These are phyloP conservation scores for Neuroterus valhalla DNA, from an alignment of 1,140 invertebrate genomes.

Conservation along the genomic window DNA sequence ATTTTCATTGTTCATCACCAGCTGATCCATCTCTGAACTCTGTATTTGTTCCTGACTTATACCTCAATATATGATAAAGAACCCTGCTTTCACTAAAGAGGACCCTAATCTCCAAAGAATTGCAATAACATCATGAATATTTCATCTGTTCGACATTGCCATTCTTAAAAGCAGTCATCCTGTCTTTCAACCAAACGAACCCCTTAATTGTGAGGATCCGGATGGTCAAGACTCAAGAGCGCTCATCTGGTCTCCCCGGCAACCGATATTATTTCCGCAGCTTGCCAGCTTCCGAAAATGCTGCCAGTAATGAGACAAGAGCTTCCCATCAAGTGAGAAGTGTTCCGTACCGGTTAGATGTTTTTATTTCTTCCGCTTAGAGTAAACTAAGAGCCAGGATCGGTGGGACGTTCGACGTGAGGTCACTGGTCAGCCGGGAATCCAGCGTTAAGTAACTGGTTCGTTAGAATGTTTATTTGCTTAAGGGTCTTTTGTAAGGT, in stretches of 20 bases:
- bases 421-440: slow-evolving; percentile 56
- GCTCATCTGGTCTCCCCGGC: slow-evolving; percentile 22
- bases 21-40: too few species aligned
- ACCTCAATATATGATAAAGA: not conserved
- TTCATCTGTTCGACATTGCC: slow-evolving; percentile 42
- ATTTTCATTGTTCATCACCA: too few species aligned
- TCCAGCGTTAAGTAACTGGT: slow-evolving; percentile 73
- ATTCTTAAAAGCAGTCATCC: not conserved
- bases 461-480: slow-evolving; percentile 75
- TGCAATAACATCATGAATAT: slow-evolving; percentile 65
- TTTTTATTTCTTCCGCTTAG: slow-evolving; percentile 59
- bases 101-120: slow-evolving; percentile 37
- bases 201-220: slow-evolving; percentile 34
- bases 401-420: slow-evolving; percentile 46
- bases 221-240: slow-evolving; percentile 13
- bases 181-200: not conserved
- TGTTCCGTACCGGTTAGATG: slow-evolving; percentile 54
- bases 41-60: not conserved
- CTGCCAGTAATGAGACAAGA: slow-evolving; percentile 55
- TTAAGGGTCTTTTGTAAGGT: slow-evolving; percentile 67
- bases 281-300: slow-evolving; percentile 57
- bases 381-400: slow-evolving; percentile 45
- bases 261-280: slow-evolving; percentile 64
- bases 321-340: slow-evolving; percentile 39
- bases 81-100: not conserved